Evolutionary conservation across 2,888 invertebrate genomes (phyloP).

Genomic region (Zele albiditarsus): DNA sequence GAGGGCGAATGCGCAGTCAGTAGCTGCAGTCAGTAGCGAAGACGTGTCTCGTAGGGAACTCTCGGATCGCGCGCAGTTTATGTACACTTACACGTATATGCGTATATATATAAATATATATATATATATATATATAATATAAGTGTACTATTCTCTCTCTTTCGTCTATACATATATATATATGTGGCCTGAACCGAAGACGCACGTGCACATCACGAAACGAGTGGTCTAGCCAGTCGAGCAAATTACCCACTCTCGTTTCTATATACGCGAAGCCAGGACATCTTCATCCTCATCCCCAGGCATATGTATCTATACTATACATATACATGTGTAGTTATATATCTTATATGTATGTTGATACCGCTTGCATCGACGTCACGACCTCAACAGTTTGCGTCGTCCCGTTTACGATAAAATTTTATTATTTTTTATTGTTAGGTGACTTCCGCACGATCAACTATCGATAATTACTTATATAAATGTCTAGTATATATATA

Average conservation of each 20-base stretch:
- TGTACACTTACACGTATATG: slow-evolving; percentile 27
- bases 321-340: slow-evolving; percentile 18
- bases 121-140: slow-evolving; percentile 8
- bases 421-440: slow-evolving; percentile 36
- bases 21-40: slow-evolving; percentile 20
- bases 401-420: slow-evolving; percentile 47
- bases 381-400: slow-evolving; percentile 32
- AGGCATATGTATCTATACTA: slow-evolving; percentile 24
- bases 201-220: slow-evolving; percentile 58
- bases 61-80: background rate
- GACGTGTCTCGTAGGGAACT: slow-evolving; percentile 16
- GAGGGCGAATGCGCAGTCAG: background rate
- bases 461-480: slow-evolving; percentile 50
- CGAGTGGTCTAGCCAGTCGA: slow-evolving; percentile 69
- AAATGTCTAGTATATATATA: slow-evolving; percentile 20
- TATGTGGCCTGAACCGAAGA: slow-evolving; percentile 18
- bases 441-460: slow-evolving; percentile 45
- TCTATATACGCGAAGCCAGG: slow-evolving; percentile 34
- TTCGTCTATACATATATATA: background rate
- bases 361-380: slow-evolving; percentile 34
- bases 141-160: slow-evolving; percentile 2
- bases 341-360: slow-evolving; percentile 12
- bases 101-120: slow-evolving; percentile 3
- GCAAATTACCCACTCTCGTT: slow-evolving; percentile 66
- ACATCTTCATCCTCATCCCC: slow-evolving; percentile 40